Percentiles rank a stretch among this genome's conserved stretches.
Evolutionary conservation across 1,140 invertebrate species (phyloP).

Genomic region (Scaptodrosophila lebanonensis): DNA sequence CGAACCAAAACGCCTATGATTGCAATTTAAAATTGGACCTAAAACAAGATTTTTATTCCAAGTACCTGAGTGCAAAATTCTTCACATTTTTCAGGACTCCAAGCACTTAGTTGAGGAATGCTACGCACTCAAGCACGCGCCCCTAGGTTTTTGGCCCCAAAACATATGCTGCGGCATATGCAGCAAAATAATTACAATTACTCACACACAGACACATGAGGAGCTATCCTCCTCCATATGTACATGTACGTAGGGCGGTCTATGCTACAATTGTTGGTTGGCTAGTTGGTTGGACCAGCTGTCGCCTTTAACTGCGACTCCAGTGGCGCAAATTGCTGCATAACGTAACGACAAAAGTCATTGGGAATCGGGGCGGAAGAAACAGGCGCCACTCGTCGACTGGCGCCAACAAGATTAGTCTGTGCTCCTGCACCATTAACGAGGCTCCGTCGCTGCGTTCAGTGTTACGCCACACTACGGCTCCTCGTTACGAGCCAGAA

Average conservation of each 20-base stretch:
- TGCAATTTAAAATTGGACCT: too few relatives aligned
- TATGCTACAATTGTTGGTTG: constrained; percentile 8
- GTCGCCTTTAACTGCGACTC: constrained; percentile 9
- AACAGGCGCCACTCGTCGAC: constrained; percentile 45
- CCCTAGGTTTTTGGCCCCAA: constrained; percentile 33
- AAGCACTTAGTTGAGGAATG: too few relatives aligned
- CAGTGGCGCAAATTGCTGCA: constrained; percentile 39
- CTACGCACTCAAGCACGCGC: constrained; percentile 8
- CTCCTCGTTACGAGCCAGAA: too few relatives aligned
- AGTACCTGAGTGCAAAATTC: too few relatives aligned
- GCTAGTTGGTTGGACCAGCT: constrained; percentile 3
- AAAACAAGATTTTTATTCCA: too few relatives aligned
- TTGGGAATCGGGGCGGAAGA: too few relatives aligned
- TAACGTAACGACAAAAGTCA: constrained; percentile 47
- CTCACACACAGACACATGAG: constrained; percentile 45
- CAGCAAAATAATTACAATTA: constrained; percentile 53
- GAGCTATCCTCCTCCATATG: too few relatives aligned
- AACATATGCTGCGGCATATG: constrained; percentile 42
- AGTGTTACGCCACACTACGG: constrained; percentile 36
- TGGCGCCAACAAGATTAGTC: constrained; percentile 43
- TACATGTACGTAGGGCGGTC: too few relatives aligned
- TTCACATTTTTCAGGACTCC: too few relatives aligned
- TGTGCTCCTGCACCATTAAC: constrained; percentile 3
- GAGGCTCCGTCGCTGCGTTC: constrained; percentile 26
- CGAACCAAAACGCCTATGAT: too few relatives aligned